Base-by-base conservation (phyloP, 2,888 invertebrate species). In the Eumerus sabulonum region DNA sequence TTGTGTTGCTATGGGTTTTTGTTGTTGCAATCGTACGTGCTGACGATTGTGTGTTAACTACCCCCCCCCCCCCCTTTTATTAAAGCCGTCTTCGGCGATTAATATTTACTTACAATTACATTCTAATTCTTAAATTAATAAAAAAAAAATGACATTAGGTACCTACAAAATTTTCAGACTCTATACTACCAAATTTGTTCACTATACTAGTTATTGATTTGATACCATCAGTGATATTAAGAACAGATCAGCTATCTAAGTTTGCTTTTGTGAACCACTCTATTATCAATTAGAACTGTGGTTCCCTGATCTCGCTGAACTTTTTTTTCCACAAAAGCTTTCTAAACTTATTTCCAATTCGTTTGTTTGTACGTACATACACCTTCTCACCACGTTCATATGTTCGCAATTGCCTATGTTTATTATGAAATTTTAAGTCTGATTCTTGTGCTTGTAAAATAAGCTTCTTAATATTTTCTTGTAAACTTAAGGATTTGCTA, bases 271-370 rank as follows among this genome's bases (percentile, higher is more conserved):
- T 53, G 59, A 5, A 68, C 45, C 9, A 35, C 13, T 35, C 40
- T 59, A 13, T 53, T 44, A 9, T 68, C 53, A 27, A 68, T 68
- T n/a, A 67, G 11, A 11, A 67, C 44, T 14, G 48, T 59, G 38
- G 68, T 51, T 53, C 47, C 47, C 16, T 11, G 27, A 68, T 68
- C 68, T 47, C 51, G 14, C 47, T 68, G 53, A 17, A 60, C 17
- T 17, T 3, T 47, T 53, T 59, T 47, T 16, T 62, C 60, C 13
- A 56, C 36, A 27, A 62, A 67, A 74, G 54, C 35, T 62, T 67
- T 38, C 42, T 62, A 9, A 67, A 56, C 35, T 68, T 67, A 16
- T 74, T 74, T 7, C 67, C 67, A 19, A 74, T 54, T 14, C 73
- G 66, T 50, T 67, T 67, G 27, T 60, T 60, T 5, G 71, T 71